Base-by-base conservation (phyloP, 2,113 vertebrate species). In the Psettodes erumei region DNA sequence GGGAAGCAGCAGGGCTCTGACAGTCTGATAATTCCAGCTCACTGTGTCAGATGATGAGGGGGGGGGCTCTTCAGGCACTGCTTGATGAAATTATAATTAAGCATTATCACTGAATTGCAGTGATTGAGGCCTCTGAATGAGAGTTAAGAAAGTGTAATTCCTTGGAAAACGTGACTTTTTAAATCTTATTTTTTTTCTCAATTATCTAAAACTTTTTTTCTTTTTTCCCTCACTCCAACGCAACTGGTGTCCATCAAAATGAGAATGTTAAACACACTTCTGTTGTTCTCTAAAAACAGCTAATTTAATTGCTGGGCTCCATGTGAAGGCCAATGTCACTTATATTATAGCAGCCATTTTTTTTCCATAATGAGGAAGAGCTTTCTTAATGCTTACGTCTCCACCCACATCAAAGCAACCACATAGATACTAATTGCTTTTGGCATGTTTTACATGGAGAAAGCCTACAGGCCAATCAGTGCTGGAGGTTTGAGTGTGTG, bases 1-100 rank as follows among this genome's bases (percentile, higher is more conserved):
- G 28, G 71, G 71, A 84, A 73, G 66, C 86, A 81, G 83, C 59
- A 0, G 48, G 65, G 68, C 75, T 78, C 75, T 70, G 77, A 79
- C 77, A 69, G 77, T 56, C 45, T 68, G 73, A 86, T 83, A 66
- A 85, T 84, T 78, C 45, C 55, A 56, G 55, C 60, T 8, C 33
- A 82, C 78, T 86, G 71, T 71, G 80, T 55, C 32, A 56, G 75
- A 71, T 79, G 77, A 78, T 75, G 71, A 82, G 73, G 54, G 33
- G 64, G 53, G 43, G 25, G 59, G 54, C 72, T 87, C 83, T 84
- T 87, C 83, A 90, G 79, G 75, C 77, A 12, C 83, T 28, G 56
- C 86, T 80, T 81, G 79, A 88, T 81, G 78, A 77, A 83, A 88
- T 90, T 79, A 89, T 80, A 89, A 91, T 90, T 77, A 87, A 74